Evolutionary conservation across 2,888 invertebrate genomes (phyloP).

Genomic region (Cerastoderma edule): DNA sequence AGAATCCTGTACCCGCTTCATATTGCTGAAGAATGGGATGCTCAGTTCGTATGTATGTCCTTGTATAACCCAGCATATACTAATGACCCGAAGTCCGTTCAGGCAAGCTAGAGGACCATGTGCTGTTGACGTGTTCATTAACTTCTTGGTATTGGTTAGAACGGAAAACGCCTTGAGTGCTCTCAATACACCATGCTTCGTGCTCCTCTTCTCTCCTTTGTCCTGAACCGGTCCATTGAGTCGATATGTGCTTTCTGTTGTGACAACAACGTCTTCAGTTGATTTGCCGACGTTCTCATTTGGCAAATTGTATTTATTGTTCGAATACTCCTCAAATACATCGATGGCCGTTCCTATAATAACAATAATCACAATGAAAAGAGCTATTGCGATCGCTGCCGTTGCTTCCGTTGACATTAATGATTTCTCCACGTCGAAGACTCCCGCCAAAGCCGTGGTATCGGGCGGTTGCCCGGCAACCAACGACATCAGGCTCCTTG

Average conservation of each 20-base stretch:
- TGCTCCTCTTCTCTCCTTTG: background rate
- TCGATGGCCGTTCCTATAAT: conserved; percentile 3
- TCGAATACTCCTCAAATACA: background rate
- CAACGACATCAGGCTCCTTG: conserved; percentile 6
- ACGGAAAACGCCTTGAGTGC: conserved; percentile 60
- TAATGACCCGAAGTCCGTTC: conserved; percentile 87
- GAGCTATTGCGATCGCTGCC: background rate
- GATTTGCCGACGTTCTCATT: background rate
- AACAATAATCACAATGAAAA: conserved; percentile 10
- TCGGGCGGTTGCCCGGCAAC: background rate
- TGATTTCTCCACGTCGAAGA: background rate
- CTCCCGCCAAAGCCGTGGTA: background rate
- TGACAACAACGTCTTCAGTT: too few relatives aligned
- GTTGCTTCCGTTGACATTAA: background rate
- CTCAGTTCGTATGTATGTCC: conserved; percentile 69
- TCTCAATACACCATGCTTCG: background rate
- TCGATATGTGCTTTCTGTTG: conserved; percentile 21
- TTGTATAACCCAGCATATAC: conserved; percentile 78
- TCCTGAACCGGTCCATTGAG: background rate
- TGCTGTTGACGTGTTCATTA: conserved; percentile 59
- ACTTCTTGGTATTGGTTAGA: conserved; percentile 57
- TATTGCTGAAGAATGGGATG: conserved; percentile 45
- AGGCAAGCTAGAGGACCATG: conserved; percentile 86
- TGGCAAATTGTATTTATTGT: background rate
- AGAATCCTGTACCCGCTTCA: conserved; percentile 13